Conservation (phyloP, 2,113 vertebrate species). For the Anoplopoma fimbria region DNA sequence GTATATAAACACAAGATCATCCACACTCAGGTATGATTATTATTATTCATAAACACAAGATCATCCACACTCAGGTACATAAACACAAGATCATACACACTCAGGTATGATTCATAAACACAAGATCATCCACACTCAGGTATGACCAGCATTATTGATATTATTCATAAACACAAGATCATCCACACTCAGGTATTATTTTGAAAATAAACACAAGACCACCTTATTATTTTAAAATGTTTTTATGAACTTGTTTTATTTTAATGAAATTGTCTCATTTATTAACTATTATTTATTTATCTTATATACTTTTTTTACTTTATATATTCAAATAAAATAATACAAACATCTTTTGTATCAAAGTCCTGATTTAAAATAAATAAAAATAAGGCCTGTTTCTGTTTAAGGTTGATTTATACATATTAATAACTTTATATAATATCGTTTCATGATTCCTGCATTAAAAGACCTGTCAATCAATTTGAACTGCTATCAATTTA, state of each 20-base stretch:
- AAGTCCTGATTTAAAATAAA: neutral
- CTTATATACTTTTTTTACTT: neutral
- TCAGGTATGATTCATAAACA: no score
- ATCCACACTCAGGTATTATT: no score
- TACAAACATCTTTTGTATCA: neutral
- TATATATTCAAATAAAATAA: neutral
- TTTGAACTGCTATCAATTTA: neutral
- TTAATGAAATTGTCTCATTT: no score
- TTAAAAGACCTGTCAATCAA: neutral
- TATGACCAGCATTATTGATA: no score
- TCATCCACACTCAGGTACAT: slow-evolving; percentile 98
- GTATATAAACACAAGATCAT: no score
- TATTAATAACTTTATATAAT: neutral
- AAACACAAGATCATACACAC: no score
- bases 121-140: no score
- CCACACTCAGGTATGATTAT: no score
- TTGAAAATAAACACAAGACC: no score
- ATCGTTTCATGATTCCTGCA: neutral
- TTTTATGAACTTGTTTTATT: neutral
- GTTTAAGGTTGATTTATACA: neutral
- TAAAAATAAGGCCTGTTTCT: neutral
- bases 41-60: no score
- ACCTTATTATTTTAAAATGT: neutral
- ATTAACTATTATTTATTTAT: neutral
- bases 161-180: no score